Evolutionary conservation across 2,113 vertebrate species (phyloP), one percentile per base, ranked within the genome.

Genomic region (Menidia beryllina): DNA sequence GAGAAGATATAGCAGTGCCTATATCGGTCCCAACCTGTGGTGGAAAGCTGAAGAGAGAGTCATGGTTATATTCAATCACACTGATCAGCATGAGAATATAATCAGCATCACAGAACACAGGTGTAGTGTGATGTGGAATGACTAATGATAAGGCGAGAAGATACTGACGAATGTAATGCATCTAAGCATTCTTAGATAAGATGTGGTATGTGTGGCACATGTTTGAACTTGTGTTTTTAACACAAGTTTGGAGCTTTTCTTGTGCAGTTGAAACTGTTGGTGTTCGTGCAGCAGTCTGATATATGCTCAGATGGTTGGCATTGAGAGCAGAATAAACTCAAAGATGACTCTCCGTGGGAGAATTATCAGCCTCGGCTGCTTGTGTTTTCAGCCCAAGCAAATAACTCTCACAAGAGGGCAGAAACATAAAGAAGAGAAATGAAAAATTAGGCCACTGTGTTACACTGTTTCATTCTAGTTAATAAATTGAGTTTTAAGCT

Each of bases 91-190:
- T 90, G 86, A 90, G 90, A 92, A 92, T 92, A 92, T 92, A 92
- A 92, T 89, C 91, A 86, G 86, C 90, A 91, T 92, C 90, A 91
- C 91, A 91, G 86, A 90, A 91, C 91, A 89, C 82, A 82, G 81
- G 78, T 85, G 91, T 87, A 91, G 88, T 90, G 91, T 91, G 91
- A 91, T 92, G 88, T 81, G 69, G 73, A 83, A 82, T 78, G 85
- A 65, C 43, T 66, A 74, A 89, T 90, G 88, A 82, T 15, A 62
- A 79, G 60, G 77, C n/a, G 58, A 79, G 64, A 77, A 76, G 61
- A 55, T 66, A 55, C n/a, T 3, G 13, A 39, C 61, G 66, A 69
- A 88, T 87, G 71, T 57, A 13, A 62, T 56, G 72, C 26, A 65
- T 83, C 56, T 71, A 27, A 30, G 17, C 20, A 39, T 48, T 20